Conservation (phyloP, 2,797 vertebrate genomes). For the Antennarius maculatus region DNA sequence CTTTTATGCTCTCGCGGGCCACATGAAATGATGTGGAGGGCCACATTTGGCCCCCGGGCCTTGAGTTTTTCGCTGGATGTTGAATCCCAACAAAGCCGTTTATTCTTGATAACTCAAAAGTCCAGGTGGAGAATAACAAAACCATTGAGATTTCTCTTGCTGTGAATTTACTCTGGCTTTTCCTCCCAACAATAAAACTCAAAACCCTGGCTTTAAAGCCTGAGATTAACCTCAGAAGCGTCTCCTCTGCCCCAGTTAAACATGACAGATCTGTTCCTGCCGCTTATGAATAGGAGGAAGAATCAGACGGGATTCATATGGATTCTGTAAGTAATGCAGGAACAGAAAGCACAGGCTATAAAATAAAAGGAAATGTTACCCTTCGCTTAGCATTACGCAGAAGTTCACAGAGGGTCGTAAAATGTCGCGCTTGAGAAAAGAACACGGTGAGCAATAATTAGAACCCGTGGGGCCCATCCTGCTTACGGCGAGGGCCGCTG, state of each 20-base stretch:
- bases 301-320: conserved; percentile 32
- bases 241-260: conserved; percentile 33
- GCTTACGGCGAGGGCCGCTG: conserved; percentile 22
- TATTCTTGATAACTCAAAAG: no score
- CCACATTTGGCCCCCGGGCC: no score
- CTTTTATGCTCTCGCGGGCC: no score
- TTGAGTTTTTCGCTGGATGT: no score
- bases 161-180: conserved; percentile 14
- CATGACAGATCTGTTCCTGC: conserved; percentile 20
- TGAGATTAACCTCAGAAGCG: conserved; percentile 24
- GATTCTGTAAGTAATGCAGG: conserved; percentile 47
- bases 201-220: conserved; percentile 23
- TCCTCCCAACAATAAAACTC: conserved; percentile 25
- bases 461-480: conserved; percentile 52
- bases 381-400: neutral
- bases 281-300: conserved; percentile 32
- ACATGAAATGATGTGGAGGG: no score
- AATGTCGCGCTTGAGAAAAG: conserved; percentile 15
- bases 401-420: conserved; percentile 9
- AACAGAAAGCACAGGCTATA: conserved; percentile 11
- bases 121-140: no score
- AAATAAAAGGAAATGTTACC: conserved; percentile 27
- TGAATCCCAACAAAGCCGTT: no score
- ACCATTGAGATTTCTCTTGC: conserved; percentile 9
- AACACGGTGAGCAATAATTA: conserved; percentile 56